These are phyloP conservation scores for Podilymbus podiceps DNA, from an alignment of 2,113 vertebrate species.

Conservation along the genomic window DNA sequence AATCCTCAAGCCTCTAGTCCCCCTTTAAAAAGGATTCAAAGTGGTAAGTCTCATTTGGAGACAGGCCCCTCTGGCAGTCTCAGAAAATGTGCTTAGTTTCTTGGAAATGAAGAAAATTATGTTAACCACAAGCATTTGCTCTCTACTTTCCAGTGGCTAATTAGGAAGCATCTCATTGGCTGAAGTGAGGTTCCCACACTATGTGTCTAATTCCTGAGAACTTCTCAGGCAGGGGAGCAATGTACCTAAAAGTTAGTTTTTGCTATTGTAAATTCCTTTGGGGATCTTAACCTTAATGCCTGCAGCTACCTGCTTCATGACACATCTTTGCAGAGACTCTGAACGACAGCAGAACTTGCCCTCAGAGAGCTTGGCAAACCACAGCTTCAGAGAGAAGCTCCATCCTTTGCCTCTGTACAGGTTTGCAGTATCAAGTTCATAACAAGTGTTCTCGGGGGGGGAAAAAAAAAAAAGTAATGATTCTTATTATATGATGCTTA, in stretches of 20 bases:
- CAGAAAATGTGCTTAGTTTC: neutral
- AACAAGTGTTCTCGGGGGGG: neutral
- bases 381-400: neutral
- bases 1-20: neutral
- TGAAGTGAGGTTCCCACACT: neutral
- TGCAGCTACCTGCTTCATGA: neutral
- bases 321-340: rapidly evolving
- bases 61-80: neutral
- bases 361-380: neutral
- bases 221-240: neutral
- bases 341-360: neutral
- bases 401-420: neutral
- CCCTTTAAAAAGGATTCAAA: neutral
- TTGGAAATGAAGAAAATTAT: neutral
- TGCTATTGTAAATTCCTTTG: neutral
- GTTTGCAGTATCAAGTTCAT: neutral
- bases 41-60: neutral
- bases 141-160: neutral
- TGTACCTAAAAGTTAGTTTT: neutral
- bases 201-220: neutral
- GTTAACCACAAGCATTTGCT: neutral
- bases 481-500: neutral
- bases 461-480: neutral
- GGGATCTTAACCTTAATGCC: neutral
- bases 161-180: neutral